Base-by-base conservation (phyloP, 2,113 vertebrate species). In the Ctenodactylus gundi region DNA sequence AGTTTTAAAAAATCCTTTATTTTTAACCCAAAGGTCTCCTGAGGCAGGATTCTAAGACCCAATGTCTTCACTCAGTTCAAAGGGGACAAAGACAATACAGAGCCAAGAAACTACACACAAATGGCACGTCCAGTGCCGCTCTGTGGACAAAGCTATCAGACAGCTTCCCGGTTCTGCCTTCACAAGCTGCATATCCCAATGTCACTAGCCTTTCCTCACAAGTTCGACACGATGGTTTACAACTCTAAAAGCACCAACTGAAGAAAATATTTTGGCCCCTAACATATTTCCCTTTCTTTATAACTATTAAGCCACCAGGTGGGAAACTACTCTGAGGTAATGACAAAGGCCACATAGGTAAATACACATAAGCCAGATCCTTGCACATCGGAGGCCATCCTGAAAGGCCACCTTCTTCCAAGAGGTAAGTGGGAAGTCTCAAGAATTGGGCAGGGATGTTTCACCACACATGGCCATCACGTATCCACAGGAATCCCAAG, bases 401-500 rank as follows among this genome's bases (percentile, higher is more conserved):
- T 90, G 36, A 76, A 95, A 62, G 34, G 36, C 41, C 13, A 82
- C 39, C 53, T 90, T 86, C 62, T 92, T 81, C 53, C 44, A 77
- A 49, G 90, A 94, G 84, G 91, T 76, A 76, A 73, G 76, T 27
- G 55, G 92, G 78, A 84, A 86, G 58, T 23, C 73, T 70, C 87
- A 80, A 90, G 91, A 88, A 84, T 0, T 89, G 41, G 93, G 81
- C 90, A 92, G 53, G 67, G 90, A 88, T 39, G 55, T 82, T 96
- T 82, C 67, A 60, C 81, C 46, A 86, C 53, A 51, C 86, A 55
- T 5, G 57, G 49, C 64, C 23, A 72, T 39, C 41, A 46, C 18
- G 34, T 41, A 39, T 55, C 62, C 60, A 58, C 6, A 88, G 27
- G 29, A 85, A 75, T 31, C 46, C 44, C 60, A 84, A 87, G 65